phyloP scores from a whole-genome alignment of 1,140 invertebrate species.

The Pentalonia nigronervosa region DNA sequence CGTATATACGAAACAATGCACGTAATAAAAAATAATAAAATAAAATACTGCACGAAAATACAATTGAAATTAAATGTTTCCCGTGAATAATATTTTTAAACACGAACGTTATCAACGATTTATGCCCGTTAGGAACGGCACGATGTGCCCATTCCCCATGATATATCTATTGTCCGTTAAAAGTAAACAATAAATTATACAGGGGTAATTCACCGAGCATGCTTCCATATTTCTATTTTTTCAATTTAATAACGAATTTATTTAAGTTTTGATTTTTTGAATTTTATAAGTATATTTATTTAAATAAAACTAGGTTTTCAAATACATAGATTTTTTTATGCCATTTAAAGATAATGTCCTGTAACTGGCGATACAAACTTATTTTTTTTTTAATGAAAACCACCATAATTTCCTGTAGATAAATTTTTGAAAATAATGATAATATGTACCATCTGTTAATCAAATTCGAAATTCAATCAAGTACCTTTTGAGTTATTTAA shows the following conservation, averaged over 20 bases:
- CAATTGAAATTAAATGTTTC: conserved; percentile 19
- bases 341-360: too few species aligned
- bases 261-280: not conserved
- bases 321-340: too few species aligned
- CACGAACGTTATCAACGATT: not conserved
- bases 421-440: too few species aligned
- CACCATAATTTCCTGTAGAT: too few species aligned
- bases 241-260: not conserved
- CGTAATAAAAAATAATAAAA: not conserved
- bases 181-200: not conserved
- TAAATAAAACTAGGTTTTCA: too few species aligned
- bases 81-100: not conserved
- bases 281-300: too few species aligned
- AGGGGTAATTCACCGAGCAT: not conserved
- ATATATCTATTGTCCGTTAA: not conserved
- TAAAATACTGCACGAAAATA: not conserved
- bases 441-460: too few species aligned
- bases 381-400: too few species aligned
- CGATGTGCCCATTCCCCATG: not conserved
- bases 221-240: not conserved
- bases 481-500: too few species aligned
- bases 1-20: not conserved
- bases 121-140: not conserved
- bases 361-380: too few species aligned
- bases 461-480: too few species aligned